Base-by-base conservation (phyloP, 2,888 invertebrate species). In the Nudaria mundana region DNA sequence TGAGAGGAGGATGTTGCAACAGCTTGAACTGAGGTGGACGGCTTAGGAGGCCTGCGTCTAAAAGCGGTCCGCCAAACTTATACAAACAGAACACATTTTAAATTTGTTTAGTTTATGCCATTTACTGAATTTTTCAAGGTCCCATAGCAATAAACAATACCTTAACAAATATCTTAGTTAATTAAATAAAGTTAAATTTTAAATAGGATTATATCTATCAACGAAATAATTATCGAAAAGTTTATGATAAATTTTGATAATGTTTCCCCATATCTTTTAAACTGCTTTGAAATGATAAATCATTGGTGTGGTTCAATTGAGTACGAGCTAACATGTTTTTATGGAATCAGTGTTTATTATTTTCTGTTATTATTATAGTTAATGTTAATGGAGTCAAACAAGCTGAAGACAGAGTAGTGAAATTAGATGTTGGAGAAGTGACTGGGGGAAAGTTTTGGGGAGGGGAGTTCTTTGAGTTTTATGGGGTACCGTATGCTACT, bases 401-500 rank as follows among this genome's bases (percentile, higher is more conserved):
- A 24, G 63, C 66, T 2, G 66, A 74, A 8, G 49, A 44, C 7
- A 75, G 54, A 36, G 50, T 60, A 2, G 75, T 87, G 0, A 33
- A 62, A 1, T 52, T 85, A 18, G 76, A 80, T 13, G 35, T 67
- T 3, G 87, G 87, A 0, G 54, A 47, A 1, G 67, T 87, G 1
- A 55, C 57, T 1, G 87, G 82, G 0, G 66, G 64, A n/a, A 84
- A 82, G 24, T 82, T 71, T 37, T 87, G 86, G 87, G 69, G 81
- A 62, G 87, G 84, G 0, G 84, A 86, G 30, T 83, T 69, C 36
- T 81, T 73, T 52, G 83, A 85, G 38, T 88, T 84, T 37, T 84
- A 66, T 34, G 83, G 85, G 2, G 53, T 88, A 0, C 86, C 86
- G 0, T 88, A 83, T 41, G 87, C 87, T 0, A 72, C 57, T 1